Evolutionary conservation across 2,888 invertebrate species (phyloP), one percentile per base, ranked within the genome.

Genomic region (Caenorhabditis sp.): DNA sequence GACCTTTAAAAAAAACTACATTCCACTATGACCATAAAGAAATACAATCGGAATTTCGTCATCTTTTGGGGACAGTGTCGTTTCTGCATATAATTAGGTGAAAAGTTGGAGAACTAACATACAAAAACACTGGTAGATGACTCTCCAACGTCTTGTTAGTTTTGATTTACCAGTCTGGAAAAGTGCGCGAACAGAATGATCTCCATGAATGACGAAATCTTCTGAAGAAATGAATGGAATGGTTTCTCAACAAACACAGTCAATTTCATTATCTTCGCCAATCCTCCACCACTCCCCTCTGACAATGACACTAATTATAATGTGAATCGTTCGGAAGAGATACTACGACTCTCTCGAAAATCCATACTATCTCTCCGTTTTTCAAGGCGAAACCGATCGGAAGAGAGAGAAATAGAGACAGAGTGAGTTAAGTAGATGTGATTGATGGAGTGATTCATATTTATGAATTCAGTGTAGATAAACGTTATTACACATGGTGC

Each of bases 261-360:
- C 54, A 54, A 59, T 68, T 47, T 58, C 56, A 66, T 75, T 58
- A 59, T 66, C 64, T 66, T 64, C 49, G 35, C 51, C 51, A 51
- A 66, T 64, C 38, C 44, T 7, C 16, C 16, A 10, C 44, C 19
- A 44, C 10, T 14, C 19, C 38, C 38, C 2, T 38, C 10, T 54
- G 68, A 68, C 68, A 68, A 75, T 75, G 75, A 75, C 75, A 75
- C 75, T 68, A 75, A 75, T 75, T 75, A 75, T 66, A 75, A 75
- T 64, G 66, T 58, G 75, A 44, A 54, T 35, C 24, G 6, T n/a
- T 59, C 31, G 24, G 35, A 24, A 35, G 22, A 38, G 19, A 35
- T 19, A 38, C 22, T 31, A 72, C 44, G n/a, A 22, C 58, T 70
- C 56, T 70, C 54, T 44, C 19, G n/a, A 26, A 12, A 22, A 16